These are phyloP conservation scores for Exephanes ischioxanthus DNA, from an alignment of 2,888 invertebrate species.

Conservation along the genomic window DNA sequence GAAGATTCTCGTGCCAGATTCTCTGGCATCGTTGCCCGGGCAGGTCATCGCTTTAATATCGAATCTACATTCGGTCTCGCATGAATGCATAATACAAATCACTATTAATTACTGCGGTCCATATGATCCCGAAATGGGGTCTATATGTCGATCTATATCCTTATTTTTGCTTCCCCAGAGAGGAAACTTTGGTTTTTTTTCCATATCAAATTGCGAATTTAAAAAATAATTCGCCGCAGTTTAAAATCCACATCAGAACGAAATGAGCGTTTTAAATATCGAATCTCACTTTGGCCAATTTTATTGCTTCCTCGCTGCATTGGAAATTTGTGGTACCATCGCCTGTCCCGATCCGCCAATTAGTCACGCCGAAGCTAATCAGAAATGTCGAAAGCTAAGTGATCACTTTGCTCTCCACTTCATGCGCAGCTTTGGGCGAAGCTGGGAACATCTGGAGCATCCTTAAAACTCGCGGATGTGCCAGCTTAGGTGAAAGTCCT, in stretches of 20 bases:
- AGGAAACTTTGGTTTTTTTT: not conserved
- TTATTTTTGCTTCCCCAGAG: not conserved
- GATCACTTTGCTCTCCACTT: constrained; percentile 39
- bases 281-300: not conserved
- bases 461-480: constrained; percentile 64
- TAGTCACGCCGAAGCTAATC: constrained; percentile 17
- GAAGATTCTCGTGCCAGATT: constrained; percentile 67
- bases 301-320: not conserved
- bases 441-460: constrained; percentile 52
- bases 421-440: constrained; percentile 47
- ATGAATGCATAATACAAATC: constrained; percentile 48
- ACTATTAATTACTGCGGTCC: constrained; percentile 55
- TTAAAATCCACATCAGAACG: not conserved
- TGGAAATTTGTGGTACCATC: not conserved
- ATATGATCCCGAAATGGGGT: constrained; percentile 25
- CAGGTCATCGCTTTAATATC: constrained; percentile 63
- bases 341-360: not conserved
- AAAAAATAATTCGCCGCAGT: not conserved
- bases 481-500: constrained; percentile 78
- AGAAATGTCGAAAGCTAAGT: constrained; percentile 9
- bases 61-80: constrained; percentile 59
- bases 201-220: not conserved
- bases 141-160: not conserved
- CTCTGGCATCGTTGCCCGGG: constrained; percentile 54
- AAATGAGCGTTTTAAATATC: not conserved